Conservation (phyloP, 2,113 vertebrate species). For the Protomyctophum bolini region DNA sequence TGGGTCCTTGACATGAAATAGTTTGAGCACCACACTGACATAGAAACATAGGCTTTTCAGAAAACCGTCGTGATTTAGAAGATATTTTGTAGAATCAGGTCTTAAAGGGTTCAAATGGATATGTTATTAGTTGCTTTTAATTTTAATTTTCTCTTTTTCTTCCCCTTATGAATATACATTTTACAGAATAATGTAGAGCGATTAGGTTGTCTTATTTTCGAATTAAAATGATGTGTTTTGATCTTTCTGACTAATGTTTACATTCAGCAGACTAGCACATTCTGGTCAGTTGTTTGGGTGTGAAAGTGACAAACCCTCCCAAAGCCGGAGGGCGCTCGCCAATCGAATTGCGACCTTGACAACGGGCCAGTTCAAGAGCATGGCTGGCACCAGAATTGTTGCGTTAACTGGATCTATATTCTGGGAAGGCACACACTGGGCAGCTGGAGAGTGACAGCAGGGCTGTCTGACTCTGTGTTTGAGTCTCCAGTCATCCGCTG, state of each 20-base stretch:
- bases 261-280: background rate
- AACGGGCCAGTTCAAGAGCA: constrained; percentile 39
- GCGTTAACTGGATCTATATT: constrained; percentile 28
- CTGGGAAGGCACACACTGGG: constrained; percentile 39
- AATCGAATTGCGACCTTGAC: constrained; percentile 64
- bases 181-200: no score
- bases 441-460: constrained; percentile 25
- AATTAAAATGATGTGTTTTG: background rate
- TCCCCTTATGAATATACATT: background rate
- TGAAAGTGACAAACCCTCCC: constrained; percentile 31
- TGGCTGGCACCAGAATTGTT: constrained; percentile 41
- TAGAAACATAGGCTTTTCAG: no score
- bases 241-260: background rate
- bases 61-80: no score
- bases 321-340: constrained; percentile 14
- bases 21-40: no score
- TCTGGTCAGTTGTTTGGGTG: constrained; percentile 12
- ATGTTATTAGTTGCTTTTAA: no score
- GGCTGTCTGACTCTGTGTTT: background rate
- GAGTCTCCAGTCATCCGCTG: background rate
- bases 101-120: no score
- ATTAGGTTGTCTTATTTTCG: no score
- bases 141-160: background rate
- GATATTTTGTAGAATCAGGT: no score
- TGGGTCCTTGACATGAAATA: no score